phyloP scores from a whole-genome alignment of 2,113 vertebrate species.

The Dendropsophus ebraccatus region DNA sequence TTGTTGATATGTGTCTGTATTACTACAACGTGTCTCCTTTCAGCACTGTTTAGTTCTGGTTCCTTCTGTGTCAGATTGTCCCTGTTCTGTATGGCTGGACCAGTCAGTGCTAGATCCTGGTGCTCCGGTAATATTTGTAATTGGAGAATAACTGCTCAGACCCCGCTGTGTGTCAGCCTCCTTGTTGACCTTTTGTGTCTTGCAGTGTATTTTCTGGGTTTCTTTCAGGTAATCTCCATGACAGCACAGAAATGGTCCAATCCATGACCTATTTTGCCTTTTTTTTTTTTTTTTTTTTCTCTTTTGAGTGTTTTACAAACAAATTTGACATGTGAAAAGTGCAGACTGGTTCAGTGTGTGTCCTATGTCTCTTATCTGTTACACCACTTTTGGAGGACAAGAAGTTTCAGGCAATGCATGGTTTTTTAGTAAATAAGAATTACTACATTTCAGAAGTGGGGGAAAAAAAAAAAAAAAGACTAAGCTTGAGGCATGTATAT shows the following conservation, averaged over 20 bases:
- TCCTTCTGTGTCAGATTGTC: no score
- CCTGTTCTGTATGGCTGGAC: no score
- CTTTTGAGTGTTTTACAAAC: background rate
- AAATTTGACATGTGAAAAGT: background rate
- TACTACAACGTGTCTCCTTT: no score
- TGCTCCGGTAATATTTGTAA: background rate
- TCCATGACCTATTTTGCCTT: background rate
- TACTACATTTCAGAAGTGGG: no score
- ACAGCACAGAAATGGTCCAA: background rate
- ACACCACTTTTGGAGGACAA: background rate
- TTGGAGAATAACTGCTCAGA: background rate
- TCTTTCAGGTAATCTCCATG: slow-evolving; percentile 47
- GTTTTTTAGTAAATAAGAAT: no score
- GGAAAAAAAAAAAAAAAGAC: no score
- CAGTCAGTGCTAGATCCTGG: no score
- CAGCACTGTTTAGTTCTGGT: no score
- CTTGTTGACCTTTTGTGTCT: slow-evolving; percentile 16
- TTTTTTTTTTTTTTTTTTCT: no score
- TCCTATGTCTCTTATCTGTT: background rate
- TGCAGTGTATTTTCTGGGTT: slow-evolving; percentile 17
- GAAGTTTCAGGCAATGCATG: background rate
- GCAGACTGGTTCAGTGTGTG: background rate
- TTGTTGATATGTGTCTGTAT: no score
- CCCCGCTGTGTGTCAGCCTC: slow-evolving; percentile 1
- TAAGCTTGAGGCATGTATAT: no score